Evolutionary conservation across 2,888 invertebrate genomes (phyloP), one percentile per base, ranked within the genome.

Genomic region (Rhingia rostrata): DNA sequence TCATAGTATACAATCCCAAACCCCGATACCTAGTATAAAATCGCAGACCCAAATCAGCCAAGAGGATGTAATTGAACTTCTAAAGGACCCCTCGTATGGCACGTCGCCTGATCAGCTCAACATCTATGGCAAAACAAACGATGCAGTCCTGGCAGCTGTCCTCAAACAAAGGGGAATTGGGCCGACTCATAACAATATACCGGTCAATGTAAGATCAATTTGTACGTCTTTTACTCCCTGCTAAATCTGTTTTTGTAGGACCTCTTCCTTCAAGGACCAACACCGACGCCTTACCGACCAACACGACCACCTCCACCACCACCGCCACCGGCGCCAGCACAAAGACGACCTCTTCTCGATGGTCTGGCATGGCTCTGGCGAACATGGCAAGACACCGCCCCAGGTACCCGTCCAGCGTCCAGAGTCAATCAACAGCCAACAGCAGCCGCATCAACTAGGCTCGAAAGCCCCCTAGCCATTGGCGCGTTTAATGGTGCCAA

Each of bases 121-220:
- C 53, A 82, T 86, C n/a, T 94, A 92, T 74, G 94, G 94, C 10
- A 93, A 94, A 87, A 93, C 93, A 78, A 94, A 95, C 87, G 95
- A 95, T 82, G 95, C 95, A 0, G 91, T 95, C 82, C 92, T 95
- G 33, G 95, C 95, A 0, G 94, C 95, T 3, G 90, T 95, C 69
- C 91, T 95, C 60, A 95, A 95, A 91, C 94, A 95, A 87, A 94
- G 95, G 88, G 95, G 95, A 47, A 95, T 95, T 87, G 95, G 94
- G 75, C 95, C 95, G 4, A 93, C 94, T n/a, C 94, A 88, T 39
- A 88, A 89, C 75, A 88, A 88, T 54, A 74, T 90, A n/a, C 89
- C 88, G 39, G 77, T 88, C 33, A 88, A 88, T 78, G 88, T 90
- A 86, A 88, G 56, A 3, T 51, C 43, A 4, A 10, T 22, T 1